Base-by-base conservation (phyloP, 1,140 invertebrate species). In the Potamilus streckersoni region DNA sequence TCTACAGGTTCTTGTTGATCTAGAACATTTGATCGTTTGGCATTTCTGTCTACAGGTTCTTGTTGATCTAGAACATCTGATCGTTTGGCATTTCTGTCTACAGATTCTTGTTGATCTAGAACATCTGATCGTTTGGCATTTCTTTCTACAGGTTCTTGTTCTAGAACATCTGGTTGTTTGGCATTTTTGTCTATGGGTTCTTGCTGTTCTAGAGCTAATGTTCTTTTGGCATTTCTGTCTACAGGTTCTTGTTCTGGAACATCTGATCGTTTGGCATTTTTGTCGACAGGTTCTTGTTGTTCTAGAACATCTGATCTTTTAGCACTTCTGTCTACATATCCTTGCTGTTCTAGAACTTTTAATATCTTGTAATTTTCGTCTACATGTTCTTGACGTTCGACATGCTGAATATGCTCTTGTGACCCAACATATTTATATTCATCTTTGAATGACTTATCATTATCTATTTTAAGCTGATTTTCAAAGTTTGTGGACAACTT, bases 11-110 rank as follows among this genome's bases (percentile, higher is more conserved):
- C 20, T 56, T 69, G 16, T 1, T 14, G 3, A 69, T 31, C 23
- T 6, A 2, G 5, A 57, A 16, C 0, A 17, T 16, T 2, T 61
- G 6, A 12, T 31, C 61, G 8, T 59, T 57, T 14, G 56, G 2
- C 61, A 19, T 59, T 69, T 61, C 27, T 59, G 6, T 74, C 23
- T 68, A 31, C 27, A 12, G 17, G 27, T 56, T 62, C 58, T 74
- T 65, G 27, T 27, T 31, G 68, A 49, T 11, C 38, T 19, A n/a
- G n/a, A 20, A n/a, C 20, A 27, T 71, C 31, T 31, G 14, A 20
- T 23, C 61, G 13, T 62, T 23, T 60, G n/a, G 1, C 13, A 27
- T 60, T 71, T 58, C 20, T 14, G 3, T 71, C 23, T 14, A 23
- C 31, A 31, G 59, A 3, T n/a, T 61, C 17, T 20, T 65, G 17